phyloP scores from a whole-genome alignment of 2,113 vertebrate genomes.

The Equus quagga region DNA sequence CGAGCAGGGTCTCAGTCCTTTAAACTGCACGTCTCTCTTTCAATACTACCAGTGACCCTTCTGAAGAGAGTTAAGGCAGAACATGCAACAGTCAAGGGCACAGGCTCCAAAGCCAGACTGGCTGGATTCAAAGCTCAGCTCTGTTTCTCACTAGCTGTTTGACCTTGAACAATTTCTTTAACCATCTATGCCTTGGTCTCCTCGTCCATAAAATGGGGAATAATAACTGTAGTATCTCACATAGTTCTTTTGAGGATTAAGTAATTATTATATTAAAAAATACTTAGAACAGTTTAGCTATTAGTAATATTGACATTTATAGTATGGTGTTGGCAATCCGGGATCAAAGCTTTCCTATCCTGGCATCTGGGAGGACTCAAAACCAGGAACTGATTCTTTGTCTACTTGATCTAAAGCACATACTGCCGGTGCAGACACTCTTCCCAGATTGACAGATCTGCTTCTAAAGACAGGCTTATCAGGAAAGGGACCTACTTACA shows the following conservation, averaged over 20 bases:
- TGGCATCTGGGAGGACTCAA: background rate
- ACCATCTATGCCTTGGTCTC: background rate
- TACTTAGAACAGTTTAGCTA: background rate
- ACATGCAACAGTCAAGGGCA: background rate
- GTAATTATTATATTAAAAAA: background rate
- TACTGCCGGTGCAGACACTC: background rate
- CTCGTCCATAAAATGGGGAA: background rate
- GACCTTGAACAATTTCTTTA: background rate
- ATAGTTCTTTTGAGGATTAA: background rate
- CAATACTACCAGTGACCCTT: background rate
- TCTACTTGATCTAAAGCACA: background rate
- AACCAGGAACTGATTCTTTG: no score
- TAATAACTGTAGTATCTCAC: background rate
- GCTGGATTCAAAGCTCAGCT: background rate
- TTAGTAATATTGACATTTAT: background rate
- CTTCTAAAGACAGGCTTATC: background rate
- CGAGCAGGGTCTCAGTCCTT: background rate
- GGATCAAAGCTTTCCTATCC: background rate
- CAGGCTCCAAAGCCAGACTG: background rate
- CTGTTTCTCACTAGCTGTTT: background rate
- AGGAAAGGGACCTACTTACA: background rate
- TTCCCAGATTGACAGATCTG: background rate
- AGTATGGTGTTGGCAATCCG: no score
- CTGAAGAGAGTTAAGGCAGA: background rate
- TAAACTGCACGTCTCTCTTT: background rate